Evolutionary conservation across 2,888 invertebrate species (phyloP), one percentile per base, ranked within the genome.

Genomic region (Stegophylla sp.): DNA sequence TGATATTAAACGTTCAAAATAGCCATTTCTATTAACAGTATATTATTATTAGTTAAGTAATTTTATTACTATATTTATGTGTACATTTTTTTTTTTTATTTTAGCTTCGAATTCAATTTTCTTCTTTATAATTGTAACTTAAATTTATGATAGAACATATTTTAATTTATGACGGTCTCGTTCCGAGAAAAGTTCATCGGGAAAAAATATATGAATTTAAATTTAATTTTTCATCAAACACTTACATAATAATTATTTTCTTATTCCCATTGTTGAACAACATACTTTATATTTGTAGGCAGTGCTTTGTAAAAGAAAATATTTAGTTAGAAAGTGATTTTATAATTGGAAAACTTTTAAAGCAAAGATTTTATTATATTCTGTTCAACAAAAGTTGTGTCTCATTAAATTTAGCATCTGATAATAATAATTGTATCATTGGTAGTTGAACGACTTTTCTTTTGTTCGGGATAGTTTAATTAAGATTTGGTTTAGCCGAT

Each of bases 341-440:
- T 74, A 63, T 63, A 34, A 74, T 74, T 74, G 34, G 48, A 63
- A 63, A 74, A 74, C 48, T 74, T 63, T 63, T 12, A 43, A 71
- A 53, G 41, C 41, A 15, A 41, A 3, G 20, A 26, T 61, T 59
- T 34, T 26, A 59, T 28, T 73, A 34, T 13, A 1, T 0, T 23
- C 3, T 7, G 3, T 34, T 43, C 3, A 10, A n/a, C 17, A 63
- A 61, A 63, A 63, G 48, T 73, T 61, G n/a, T 61, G 26, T 28
- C n/a, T n/a, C 61, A 45, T 48, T 73, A 28, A 73, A 45, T 48
- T 63, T 48, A 61, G 23, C 1, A 34, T 34, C 28, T 61, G 45
- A 61, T 61, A 26, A 17, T 61, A 26, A 17, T 51, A 28, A 61
- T 59, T 73, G 48, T 69, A 51, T n/a, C 28, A 13, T 69, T 51